A percentile compares a stretch with the other conserved stretches of the same genome.
phyloP scores from a whole-genome alignment of 1,140 invertebrate species.

The Aphaenogaster ashmeadi region DNA sequence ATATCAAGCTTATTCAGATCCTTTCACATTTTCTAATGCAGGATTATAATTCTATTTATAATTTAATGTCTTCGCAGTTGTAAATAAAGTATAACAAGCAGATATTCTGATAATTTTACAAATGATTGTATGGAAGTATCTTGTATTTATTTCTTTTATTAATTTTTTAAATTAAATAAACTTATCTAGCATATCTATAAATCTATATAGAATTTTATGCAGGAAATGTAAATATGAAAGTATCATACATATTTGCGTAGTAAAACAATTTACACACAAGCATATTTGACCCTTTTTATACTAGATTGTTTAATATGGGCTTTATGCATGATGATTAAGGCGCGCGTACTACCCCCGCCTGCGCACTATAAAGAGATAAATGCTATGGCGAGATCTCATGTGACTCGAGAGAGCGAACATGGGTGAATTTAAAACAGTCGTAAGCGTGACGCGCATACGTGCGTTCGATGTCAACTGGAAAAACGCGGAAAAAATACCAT shows the following conservation, averaged over 20 bases:
- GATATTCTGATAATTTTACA: background rate
- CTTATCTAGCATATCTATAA: background rate
- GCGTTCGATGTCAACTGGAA: slow-evolving; percentile 54
- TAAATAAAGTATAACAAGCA: background rate
- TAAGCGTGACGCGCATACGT: slow-evolving; percentile 75
- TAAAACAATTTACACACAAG: background rate
- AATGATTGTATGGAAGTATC: background rate
- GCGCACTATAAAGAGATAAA: slow-evolving; percentile 79
- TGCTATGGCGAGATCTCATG: slow-evolving; percentile 78
- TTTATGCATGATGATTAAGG: slow-evolving; percentile 37
- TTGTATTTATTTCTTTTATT: background rate
- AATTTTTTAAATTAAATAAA: background rate
- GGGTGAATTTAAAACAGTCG: slow-evolving; percentile 79
- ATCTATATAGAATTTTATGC: background rate
- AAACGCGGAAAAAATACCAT: slow-evolving; percentile 50
- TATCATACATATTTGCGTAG: background rate
- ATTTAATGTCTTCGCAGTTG: background rate
- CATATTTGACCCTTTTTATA: background rate
- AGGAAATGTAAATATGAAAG: background rate
- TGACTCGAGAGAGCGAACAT: slow-evolving; percentile 66
- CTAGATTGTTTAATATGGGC: slow-evolving; percentile 15
- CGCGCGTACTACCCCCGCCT: slow-evolving; percentile 75
- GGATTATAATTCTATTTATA: background rate
- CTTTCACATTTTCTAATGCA: background rate
- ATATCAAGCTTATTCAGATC: background rate